phyloP scores from a whole-genome alignment of 2,888 invertebrate species.

The Plebejus melissa region DNA sequence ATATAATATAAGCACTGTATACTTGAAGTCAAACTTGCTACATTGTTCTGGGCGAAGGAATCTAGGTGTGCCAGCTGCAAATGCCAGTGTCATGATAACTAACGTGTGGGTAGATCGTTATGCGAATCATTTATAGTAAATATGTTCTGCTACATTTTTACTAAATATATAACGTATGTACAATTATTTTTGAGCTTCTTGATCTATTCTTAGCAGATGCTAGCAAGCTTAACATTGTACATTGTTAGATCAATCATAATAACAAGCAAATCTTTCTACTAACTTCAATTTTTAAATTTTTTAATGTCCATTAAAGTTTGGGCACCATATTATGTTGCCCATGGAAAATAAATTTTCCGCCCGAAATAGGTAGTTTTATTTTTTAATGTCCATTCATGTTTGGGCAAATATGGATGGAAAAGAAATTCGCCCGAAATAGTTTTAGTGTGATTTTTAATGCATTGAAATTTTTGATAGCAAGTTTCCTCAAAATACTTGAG shows the following conservation, averaged over 20 bases:
- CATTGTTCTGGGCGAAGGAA: constrained; percentile 12
- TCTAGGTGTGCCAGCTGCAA: constrained; percentile 13
- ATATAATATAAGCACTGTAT: neutral
- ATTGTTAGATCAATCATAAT: neutral
- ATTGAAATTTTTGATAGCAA: neutral
- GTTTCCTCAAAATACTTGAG: neutral
- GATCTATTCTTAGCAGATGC: no score
- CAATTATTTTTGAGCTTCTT: no score
- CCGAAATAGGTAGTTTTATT: no score
- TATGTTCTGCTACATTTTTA: neutral
- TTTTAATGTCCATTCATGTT: no score
- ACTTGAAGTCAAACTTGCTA: neutral
- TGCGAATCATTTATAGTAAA: neutral
- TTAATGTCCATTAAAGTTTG: no score
- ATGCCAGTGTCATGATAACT: constrained; percentile 19
- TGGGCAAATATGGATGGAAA: no score
- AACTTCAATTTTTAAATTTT: no score
- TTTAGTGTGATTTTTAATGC: no score
- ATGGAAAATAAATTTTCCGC: no score
- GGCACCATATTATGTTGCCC: no score
- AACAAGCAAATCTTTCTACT: neutral
- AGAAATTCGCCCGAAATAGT: no score
- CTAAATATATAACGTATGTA: neutral
- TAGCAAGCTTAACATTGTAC: no score
- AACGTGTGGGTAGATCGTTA: constrained; percentile 5